Evolutionary conservation across 2,113 vertebrate species (phyloP).

Genomic region (Alouatta palliata): DNA sequence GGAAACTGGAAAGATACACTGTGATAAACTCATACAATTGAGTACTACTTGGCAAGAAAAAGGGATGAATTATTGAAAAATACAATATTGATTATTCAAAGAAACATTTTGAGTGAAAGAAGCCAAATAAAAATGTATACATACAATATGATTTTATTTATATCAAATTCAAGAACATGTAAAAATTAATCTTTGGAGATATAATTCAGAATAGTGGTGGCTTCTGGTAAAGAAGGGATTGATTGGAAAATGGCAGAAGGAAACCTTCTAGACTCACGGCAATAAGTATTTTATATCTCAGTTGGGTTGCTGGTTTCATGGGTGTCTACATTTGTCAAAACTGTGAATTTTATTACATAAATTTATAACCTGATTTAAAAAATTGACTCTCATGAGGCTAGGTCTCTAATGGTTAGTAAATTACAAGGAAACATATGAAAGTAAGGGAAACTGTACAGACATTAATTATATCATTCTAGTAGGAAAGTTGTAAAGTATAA

Average conservation of each 20-base stretch:
- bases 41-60: neutral
- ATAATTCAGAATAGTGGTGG: neutral
- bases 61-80: neutral
- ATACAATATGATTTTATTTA: neutral
- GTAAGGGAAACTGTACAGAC: neutral
- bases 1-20: neutral
- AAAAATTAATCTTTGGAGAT: neutral
- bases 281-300: neutral
- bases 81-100: neutral
- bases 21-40: neutral
- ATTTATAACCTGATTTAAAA: neutral
- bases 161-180: neutral
- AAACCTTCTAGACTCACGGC: neutral
- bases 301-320: neutral
- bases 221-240: neutral
- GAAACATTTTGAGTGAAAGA: neutral
- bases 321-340: neutral
- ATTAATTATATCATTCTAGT: neutral
- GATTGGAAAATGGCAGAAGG: neutral
- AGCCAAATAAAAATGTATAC: neutral
- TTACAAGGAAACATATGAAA: neutral
- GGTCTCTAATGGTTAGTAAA: neutral
- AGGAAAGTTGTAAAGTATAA: slow-evolving; percentile 1
- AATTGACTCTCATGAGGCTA: neutral
- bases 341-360: neutral